These are phyloP conservation scores for Mycteria americana DNA, from an alignment of 2,797 vertebrate genomes.

Conservation along the genomic window DNA sequence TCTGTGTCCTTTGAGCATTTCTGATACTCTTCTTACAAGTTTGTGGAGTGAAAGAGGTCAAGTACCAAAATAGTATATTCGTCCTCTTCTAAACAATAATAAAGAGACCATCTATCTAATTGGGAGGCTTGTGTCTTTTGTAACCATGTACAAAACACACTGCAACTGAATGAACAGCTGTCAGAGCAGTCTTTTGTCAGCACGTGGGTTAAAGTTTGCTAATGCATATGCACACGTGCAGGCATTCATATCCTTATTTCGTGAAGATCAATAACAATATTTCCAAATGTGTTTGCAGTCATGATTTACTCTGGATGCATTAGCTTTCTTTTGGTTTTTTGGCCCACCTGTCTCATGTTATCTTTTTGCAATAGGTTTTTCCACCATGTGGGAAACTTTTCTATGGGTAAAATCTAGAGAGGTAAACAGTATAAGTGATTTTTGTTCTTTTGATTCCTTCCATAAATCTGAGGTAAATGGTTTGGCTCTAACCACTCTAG, in stretches of 20 bases:
- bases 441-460: not conserved
- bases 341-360: not conserved
- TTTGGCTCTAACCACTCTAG: not conserved
- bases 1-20: constrained; percentile 18
- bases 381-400: not conserved
- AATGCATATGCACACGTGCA: not conserved
- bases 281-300: not conserved
- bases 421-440: not conserved
- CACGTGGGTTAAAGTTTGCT: constrained; percentile 48
- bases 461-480: not conserved
- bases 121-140: constrained; percentile 25
- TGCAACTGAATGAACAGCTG: constrained; percentile 54
- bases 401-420: not conserved
- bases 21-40: constrained; percentile 26
- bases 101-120: constrained; percentile 53
- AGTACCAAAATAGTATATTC: constrained; percentile 41
- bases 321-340: not conserved
- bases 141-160: constrained; percentile 26
- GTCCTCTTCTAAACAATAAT: constrained; percentile 59
- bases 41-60: constrained; percentile 45
- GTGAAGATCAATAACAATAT: not conserved
- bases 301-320: not conserved
- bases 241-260: not conserved
- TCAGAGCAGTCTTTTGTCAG: constrained; percentile 58
- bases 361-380: not conserved